These are phyloP conservation scores for Cliona cf. orientalis DNA, from an alignment of 37 sponge, comb jelly and placozoan species.

Conservation along the genomic window DNA sequence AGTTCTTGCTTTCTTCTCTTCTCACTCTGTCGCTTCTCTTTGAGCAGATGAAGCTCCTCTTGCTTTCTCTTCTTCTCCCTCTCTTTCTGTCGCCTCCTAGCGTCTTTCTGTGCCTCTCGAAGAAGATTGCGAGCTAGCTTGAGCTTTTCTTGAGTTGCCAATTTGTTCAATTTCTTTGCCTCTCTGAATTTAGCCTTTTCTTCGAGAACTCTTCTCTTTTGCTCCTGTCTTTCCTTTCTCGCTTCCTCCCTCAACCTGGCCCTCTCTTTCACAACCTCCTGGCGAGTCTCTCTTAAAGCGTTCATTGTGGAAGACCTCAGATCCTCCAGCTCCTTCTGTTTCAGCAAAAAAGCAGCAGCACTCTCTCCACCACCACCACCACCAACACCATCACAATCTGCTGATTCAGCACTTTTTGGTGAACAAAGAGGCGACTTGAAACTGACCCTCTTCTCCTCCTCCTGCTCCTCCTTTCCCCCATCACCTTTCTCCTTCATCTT, in stretches of 20 bases:
- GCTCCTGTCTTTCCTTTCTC: neutral
- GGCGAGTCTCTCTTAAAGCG: no score
- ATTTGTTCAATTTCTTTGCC: neutral
- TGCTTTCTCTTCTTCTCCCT: conserved; percentile 16
- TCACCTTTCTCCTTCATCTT: neutral
- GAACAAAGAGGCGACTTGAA: neutral
- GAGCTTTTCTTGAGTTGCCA: conserved; percentile 1
- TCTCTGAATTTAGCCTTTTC: neutral
- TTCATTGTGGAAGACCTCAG: neutral
- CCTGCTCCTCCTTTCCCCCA: neutral
- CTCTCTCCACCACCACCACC: no score
- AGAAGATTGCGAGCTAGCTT: neutral
- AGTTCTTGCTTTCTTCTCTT: neutral
- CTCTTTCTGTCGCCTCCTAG: conserved; percentile 23
- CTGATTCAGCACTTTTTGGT: neutral
- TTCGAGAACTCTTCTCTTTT: conserved; percentile 2
- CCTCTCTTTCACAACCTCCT: conserved; percentile 13
- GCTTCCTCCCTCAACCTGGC: neutral
- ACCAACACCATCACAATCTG: no score
- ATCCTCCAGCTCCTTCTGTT: neutral
- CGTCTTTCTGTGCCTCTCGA: neutral
- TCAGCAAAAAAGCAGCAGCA: neutral
- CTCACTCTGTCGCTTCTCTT: neutral
- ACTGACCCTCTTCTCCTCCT: neutral
- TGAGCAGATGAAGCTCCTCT: conserved; percentile 7